These are phyloP conservation scores for Lepus timidus DNA, from an alignment of 2,113 vertebrate species.

Conservation along the genomic window DNA sequence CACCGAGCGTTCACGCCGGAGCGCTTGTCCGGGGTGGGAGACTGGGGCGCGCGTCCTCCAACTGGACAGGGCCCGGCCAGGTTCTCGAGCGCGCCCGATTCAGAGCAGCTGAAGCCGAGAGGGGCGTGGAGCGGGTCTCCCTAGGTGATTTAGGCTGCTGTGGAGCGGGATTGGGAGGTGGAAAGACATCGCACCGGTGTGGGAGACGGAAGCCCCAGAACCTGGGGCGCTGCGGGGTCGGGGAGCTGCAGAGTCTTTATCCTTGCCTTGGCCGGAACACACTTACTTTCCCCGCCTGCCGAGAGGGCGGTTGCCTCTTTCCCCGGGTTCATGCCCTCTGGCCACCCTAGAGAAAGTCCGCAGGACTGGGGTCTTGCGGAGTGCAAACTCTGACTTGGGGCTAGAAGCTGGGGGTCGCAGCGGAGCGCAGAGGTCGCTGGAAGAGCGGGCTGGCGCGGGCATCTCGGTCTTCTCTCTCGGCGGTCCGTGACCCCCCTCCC, in stretches of 20 bases:
- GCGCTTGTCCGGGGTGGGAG: not conserved
- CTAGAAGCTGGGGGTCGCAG: not conserved
- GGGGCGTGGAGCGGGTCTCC: not conserved
- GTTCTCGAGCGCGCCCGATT: not conserved
- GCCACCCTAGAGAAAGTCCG: not conserved
- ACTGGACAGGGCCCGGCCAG: not conserved
- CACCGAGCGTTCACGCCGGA: too few species aligned
- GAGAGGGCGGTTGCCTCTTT: not conserved
- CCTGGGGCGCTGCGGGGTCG: not conserved
- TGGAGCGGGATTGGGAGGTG: not conserved
- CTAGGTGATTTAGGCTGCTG: not conserved
- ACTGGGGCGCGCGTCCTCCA: not conserved
- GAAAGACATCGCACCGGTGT: too few species aligned
- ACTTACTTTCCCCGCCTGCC: not conserved
- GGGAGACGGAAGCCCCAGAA: not conserved
- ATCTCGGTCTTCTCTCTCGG: not conserved
- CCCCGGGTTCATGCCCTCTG: not conserved
- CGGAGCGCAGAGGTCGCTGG: not conserved
- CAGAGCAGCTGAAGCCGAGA: not conserved
- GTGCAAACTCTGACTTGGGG: not conserved
- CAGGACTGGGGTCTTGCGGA: accelerated
- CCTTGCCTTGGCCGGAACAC: not conserved
- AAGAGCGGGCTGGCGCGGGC: not conserved
- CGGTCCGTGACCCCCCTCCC: not conserved
- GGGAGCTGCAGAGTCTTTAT: not conserved